phyloP scores from a whole-genome alignment of 2,888 invertebrate species.

The Aphodius sticticus region DNA sequence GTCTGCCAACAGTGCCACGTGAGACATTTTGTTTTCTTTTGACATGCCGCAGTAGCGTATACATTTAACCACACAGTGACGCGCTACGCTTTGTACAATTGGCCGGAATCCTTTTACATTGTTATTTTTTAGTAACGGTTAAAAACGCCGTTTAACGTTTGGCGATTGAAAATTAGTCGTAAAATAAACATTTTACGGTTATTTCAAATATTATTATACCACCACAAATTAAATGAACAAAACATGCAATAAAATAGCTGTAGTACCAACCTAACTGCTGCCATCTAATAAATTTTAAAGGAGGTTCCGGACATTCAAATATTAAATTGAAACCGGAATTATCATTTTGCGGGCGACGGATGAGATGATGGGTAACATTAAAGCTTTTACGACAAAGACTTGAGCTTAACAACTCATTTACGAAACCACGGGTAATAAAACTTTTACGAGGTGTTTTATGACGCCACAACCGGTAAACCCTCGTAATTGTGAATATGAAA shows the following conservation, averaged over 20 bases:
- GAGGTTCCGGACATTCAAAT: neutral
- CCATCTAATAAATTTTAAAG: neutral
- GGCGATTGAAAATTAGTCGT: too few species aligned
- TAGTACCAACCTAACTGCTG: neutral
- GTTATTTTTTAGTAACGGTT: too few species aligned
- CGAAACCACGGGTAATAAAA: neutral
- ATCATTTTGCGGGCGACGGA: neutral
- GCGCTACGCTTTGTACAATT: too few species aligned
- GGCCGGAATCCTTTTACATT: too few species aligned
- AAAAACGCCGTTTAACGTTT: too few species aligned
- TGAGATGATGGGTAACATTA: neutral
- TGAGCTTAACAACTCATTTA: neutral
- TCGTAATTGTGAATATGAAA: neutral
- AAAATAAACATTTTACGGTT: too few species aligned
- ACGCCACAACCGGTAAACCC: neutral
- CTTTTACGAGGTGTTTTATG: neutral
- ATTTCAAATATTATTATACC: too few species aligned
- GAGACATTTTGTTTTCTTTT: too few species aligned
- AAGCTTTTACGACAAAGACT: slow-evolving; percentile 4
- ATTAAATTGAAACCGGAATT: slow-evolving; percentile 4
- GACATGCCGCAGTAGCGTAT: too few species aligned
- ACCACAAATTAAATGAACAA: too few species aligned
- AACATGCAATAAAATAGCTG: neutral
- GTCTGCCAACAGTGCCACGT: too few species aligned
- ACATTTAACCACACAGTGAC: too few species aligned